phyloP scores from a whole-genome alignment of 2,797 vertebrate genomes.

The Malacoraja senta region DNA sequence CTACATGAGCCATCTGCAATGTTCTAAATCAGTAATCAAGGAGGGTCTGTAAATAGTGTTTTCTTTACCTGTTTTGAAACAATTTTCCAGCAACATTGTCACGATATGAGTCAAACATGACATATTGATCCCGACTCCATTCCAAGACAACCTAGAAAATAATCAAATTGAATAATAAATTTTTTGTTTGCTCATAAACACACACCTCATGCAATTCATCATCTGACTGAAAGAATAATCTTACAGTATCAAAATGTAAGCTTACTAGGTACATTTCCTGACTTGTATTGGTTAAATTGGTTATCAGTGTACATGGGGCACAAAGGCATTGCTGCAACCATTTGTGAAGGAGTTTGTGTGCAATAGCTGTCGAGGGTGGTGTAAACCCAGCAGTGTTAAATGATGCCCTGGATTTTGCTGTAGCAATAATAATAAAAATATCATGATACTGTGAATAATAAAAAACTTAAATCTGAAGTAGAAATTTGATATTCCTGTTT shows the following conservation, averaged over 20 bases:
- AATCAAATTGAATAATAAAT: constrained; percentile 20
- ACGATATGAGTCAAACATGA: constrained; percentile 92
- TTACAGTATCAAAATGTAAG: background rate
- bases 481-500: too few species aligned
- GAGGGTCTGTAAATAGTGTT: background rate
- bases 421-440: too few species aligned
- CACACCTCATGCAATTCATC: background rate
- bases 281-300: background rate
- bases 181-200: background rate
- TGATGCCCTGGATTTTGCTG: too few species aligned
- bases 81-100: constrained; percentile 93
- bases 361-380: background rate
- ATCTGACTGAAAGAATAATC: background rate
- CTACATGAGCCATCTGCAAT: background rate
- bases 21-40: background rate
- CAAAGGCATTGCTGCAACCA: background rate
- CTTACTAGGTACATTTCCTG: background rate
- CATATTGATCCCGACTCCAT: constrained; percentile 96
- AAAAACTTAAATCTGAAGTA: too few species aligned
- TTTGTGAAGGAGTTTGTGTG: background rate
- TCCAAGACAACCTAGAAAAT: constrained; percentile 79
- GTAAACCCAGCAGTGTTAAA: too few species aligned
- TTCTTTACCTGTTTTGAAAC: constrained; percentile 82
- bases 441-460: too few species aligned
- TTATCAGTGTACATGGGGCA: background rate